phyloP scores from a whole-genome alignment of 2,113 vertebrate species.

The Agapornis roseicollis region DNA sequence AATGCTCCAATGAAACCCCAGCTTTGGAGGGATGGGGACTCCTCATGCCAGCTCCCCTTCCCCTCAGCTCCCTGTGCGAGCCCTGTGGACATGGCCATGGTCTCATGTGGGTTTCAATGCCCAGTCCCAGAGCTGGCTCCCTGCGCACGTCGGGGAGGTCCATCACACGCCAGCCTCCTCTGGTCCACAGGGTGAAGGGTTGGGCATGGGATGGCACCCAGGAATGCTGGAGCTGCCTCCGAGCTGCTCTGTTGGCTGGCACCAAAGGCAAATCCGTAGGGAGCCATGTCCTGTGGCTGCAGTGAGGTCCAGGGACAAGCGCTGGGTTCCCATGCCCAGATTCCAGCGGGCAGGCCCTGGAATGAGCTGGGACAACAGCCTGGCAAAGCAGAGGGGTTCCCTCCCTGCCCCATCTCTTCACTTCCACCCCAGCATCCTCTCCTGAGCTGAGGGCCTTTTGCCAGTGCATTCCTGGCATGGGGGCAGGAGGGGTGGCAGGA shows the following conservation, averaged over 20 bases:
- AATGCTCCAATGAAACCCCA: background rate
- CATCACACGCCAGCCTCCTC: background rate
- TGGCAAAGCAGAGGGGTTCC: background rate
- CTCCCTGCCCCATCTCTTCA: background rate
- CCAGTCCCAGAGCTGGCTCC: background rate
- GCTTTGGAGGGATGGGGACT: background rate
- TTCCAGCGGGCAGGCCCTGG: background rate
- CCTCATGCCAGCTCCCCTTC: background rate
- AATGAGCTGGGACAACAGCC: background rate
- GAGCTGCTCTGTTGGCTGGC: background rate
- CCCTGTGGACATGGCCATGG: background rate
- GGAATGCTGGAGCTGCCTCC: background rate
- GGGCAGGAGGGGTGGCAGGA: background rate
- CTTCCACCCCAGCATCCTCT: background rate
- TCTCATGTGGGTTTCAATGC: background rate
- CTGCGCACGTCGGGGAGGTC: background rate
- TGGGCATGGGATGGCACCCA: fast-evolving
- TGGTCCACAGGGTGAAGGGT: background rate
- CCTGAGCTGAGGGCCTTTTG: background rate
- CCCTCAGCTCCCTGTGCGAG: background rate
- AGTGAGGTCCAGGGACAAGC: background rate
- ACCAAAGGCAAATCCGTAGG: background rate
- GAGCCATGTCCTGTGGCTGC: background rate
- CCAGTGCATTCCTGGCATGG: background rate
- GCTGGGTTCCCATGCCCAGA: background rate